These are phyloP conservation scores for Siderastrea radians DNA, from an alignment of 92 coral and sea anemone species.

Conservation along the genomic window DNA sequence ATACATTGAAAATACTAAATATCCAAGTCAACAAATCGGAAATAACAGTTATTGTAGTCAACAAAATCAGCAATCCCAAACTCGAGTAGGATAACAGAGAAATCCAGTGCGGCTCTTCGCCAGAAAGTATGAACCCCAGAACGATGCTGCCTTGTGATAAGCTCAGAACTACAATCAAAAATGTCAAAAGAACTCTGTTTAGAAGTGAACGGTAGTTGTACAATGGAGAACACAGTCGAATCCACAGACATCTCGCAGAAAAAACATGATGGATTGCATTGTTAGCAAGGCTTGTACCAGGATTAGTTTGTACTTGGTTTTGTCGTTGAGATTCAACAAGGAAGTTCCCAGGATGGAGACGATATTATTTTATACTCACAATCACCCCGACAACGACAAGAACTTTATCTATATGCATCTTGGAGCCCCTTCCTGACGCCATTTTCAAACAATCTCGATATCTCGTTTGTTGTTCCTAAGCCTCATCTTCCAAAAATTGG, in stretches of 20 bases:
- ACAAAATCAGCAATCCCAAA: slow-evolving; percentile 68
- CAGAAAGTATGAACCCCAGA: slow-evolving; percentile 79
- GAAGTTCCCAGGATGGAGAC: slow-evolving; percentile 75
- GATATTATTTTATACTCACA: slow-evolving; percentile 60
- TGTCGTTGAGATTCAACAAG: slow-evolving; percentile 68
- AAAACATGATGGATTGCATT: slow-evolving; percentile 69
- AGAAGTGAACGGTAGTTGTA: slow-evolving; percentile 35
- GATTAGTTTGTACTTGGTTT: slow-evolving; percentile 69
- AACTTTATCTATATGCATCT: slow-evolving; percentile 33
- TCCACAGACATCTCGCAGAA: slow-evolving; percentile 79
- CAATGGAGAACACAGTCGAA: slow-evolving; percentile 66
- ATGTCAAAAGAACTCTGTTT: slow-evolving; percentile 38
- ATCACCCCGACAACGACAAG: slow-evolving; percentile 68
- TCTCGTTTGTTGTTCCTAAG: too few relatives aligned
- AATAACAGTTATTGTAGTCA: slow-evolving; percentile 55
- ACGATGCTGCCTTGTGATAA: slow-evolving; percentile 29
- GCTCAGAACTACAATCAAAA: slow-evolving; percentile 56
- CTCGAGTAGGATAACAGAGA: slow-evolving; percentile 66
- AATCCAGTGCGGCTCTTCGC: slow-evolving; percentile 80
- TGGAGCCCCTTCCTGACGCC: slow-evolving; percentile 56
- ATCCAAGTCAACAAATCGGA: slow-evolving; percentile 54
- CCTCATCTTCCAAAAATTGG: too few relatives aligned
- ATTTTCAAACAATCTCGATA: slow-evolving; percentile 24
- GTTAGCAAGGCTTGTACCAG: slow-evolving; percentile 71
- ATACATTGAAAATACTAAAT: slow-evolving; percentile 32